Evolutionary conservation across 1,140 invertebrate species (phyloP).

Genomic region (Bombus ignitus): DNA sequence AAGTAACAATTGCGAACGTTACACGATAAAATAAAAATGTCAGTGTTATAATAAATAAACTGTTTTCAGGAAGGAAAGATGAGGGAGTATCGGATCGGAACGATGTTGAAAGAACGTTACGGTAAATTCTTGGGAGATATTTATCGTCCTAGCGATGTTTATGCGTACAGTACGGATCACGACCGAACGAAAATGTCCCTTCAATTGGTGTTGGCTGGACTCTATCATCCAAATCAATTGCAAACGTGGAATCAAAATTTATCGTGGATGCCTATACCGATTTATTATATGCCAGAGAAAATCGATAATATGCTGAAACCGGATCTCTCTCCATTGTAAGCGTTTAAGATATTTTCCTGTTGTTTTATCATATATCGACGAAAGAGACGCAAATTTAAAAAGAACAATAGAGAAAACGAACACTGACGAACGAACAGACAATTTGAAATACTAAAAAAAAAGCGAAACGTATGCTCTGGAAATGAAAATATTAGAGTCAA

Average conservation of each 20-base stretch:
- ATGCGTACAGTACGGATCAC: constrained; percentile 80
- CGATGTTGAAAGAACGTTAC: constrained; percentile 83
- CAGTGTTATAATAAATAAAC: background rate
- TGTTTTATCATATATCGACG: background rate
- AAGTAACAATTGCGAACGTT: constrained; percentile 58
- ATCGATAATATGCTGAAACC: constrained; percentile 64
- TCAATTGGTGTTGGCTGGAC: constrained; percentile 82
- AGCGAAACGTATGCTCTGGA: too few species aligned
- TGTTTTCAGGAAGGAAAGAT: constrained; percentile 82
- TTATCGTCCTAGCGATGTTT: constrained; percentile 81
- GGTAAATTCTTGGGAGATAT: constrained; percentile 80
- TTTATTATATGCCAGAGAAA: constrained; percentile 53
- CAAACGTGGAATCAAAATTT: constrained; percentile 82
- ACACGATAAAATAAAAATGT: background rate
- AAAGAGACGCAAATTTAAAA: background rate
- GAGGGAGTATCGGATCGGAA: constrained; percentile 83
- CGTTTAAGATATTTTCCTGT: background rate
- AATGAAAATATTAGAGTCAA: background rate
- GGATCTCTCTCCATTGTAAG: constrained; percentile 51
- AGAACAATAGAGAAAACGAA: background rate
- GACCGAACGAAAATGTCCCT: constrained; percentile 85
- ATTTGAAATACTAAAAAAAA: background rate
- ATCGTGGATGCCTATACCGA: constrained; percentile 75
- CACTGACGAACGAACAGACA: background rate
- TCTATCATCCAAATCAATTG: constrained; percentile 81